phyloP scores from a whole-genome alignment of 2,888 invertebrate species.

The Thera obeliscata region DNA sequence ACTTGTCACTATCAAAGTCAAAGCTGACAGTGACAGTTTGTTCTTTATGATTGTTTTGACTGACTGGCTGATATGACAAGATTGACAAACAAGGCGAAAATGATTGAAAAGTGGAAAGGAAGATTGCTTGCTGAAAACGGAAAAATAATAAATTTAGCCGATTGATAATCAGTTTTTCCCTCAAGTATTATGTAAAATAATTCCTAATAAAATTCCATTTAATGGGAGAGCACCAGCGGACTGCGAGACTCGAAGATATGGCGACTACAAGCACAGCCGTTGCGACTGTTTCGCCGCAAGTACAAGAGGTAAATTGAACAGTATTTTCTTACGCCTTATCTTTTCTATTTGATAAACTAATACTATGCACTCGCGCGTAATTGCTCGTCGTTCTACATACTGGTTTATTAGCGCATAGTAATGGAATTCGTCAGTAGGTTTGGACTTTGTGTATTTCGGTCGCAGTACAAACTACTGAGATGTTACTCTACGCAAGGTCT shows the following conservation, averaged over 20 bases:
- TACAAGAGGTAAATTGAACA: conserved; percentile 66
- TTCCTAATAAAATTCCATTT: conserved; percentile 46
- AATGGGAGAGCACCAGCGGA: conserved; percentile 70
- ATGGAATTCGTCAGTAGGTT: conserved; percentile 51
- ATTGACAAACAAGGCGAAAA: neutral
- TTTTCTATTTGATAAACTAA: conserved; percentile 60
- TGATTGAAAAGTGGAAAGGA: neutral
- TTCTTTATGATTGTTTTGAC: neutral
- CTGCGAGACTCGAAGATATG: conserved; percentile 66
- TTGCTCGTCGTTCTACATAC: conserved; percentile 17
- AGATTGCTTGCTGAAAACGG: conserved; percentile 4
- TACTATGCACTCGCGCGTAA: conserved; percentile 37
- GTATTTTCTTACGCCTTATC: conserved; percentile 58
- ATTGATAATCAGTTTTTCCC: conserved; percentile 6
- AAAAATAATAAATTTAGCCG: conserved; percentile 26
- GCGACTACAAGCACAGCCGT: conserved; percentile 77
- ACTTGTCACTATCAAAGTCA: neutral
- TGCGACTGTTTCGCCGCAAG: conserved; percentile 68
- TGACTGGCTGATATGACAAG: neutral
- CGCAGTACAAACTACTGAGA: conserved; percentile 38
- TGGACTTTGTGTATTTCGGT: conserved; percentile 43
- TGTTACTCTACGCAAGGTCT: conserved; percentile 79
- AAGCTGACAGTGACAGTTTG: neutral
- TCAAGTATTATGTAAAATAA: conserved; percentile 56
- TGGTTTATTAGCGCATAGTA: conserved; percentile 29